Evolutionary conservation across 2,797 vertebrate species (phyloP).

Genomic region (Staurois parvus): DNA sequence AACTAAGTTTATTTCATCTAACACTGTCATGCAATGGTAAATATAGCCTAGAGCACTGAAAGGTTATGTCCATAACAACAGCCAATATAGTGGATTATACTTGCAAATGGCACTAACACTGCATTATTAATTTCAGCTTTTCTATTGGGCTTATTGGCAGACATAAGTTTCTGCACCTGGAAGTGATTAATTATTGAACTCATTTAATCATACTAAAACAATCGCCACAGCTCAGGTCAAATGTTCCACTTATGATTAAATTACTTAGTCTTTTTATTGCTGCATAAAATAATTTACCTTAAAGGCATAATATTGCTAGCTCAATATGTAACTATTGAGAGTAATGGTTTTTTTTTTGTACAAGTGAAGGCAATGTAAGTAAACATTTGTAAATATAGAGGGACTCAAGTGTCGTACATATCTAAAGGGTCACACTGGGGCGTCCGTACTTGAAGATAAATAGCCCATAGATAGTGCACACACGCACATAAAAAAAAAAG

Average conservation of each 20-base stretch:
- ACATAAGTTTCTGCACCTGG: slow-evolving; percentile 49
- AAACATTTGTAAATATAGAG: too few species aligned
- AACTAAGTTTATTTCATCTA: background rate
- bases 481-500: too few species aligned
- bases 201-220: slow-evolving; percentile 52
- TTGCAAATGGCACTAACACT: background rate
- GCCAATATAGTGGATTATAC: slow-evolving; percentile 14
- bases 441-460: too few species aligned
- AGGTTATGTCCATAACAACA: background rate
- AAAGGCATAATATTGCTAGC: background rate
- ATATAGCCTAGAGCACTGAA: background rate
- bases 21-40: background rate
- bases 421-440: too few species aligned
- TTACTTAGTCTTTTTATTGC: slow-evolving; percentile 13
- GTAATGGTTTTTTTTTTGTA: background rate
- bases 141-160: slow-evolving; percentile 38
- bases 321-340: background rate
- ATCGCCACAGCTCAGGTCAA: slow-evolving; percentile 26
- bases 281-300: background rate
- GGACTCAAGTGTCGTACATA: too few species aligned
- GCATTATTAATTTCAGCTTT: slow-evolving; percentile 25
- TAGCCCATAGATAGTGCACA: too few species aligned
- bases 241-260: slow-evolving; percentile 47
- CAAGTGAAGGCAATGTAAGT: background rate
- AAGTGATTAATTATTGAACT: slow-evolving; percentile 36